phyloP scores from a whole-genome alignment of 2,797 vertebrate species.

The Fringilla coelebs region DNA sequence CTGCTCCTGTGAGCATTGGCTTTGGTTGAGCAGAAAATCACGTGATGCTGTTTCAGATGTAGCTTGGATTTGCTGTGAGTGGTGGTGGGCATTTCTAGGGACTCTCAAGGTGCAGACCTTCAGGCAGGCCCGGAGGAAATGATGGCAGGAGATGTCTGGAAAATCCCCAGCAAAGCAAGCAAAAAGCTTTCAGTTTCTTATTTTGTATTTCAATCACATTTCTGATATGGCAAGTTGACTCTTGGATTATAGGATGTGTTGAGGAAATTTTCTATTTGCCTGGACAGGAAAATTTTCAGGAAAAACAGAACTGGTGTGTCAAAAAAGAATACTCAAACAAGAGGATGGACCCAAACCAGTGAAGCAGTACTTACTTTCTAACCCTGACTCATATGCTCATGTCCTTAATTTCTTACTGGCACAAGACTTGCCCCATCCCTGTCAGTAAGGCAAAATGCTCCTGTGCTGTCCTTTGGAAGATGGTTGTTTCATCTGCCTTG shows the following conservation, averaged over 20 bases:
- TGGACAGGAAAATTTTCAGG: not conserved
- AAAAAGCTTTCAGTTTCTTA: not conserved
- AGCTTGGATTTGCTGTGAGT: not conserved
- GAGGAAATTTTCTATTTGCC: not conserved
- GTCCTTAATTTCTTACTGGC: not conserved
- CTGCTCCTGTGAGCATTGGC: not conserved
- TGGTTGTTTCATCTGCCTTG: not conserved
- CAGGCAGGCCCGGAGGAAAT: not conserved
- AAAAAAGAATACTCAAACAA: not conserved
- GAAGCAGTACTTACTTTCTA: not conserved
- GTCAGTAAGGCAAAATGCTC: not conserved
- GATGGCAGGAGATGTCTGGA: accelerated
- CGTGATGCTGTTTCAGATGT: not conserved
- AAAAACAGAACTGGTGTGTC: not conserved
- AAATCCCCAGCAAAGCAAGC: not conserved
- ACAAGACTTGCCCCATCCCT: not conserved
- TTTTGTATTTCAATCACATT: not conserved
- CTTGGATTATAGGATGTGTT: not conserved
- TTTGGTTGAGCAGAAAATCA: not conserved
- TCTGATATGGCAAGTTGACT: not conserved
- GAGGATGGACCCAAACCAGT: not conserved
- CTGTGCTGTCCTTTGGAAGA: not conserved
- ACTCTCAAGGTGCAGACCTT: not conserved
- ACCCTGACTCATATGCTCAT: not conserved
- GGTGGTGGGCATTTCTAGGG: accelerated